Base-by-base conservation (phyloP, 2,113 vertebrate species). In the Peromyscus maniculatus region DNA sequence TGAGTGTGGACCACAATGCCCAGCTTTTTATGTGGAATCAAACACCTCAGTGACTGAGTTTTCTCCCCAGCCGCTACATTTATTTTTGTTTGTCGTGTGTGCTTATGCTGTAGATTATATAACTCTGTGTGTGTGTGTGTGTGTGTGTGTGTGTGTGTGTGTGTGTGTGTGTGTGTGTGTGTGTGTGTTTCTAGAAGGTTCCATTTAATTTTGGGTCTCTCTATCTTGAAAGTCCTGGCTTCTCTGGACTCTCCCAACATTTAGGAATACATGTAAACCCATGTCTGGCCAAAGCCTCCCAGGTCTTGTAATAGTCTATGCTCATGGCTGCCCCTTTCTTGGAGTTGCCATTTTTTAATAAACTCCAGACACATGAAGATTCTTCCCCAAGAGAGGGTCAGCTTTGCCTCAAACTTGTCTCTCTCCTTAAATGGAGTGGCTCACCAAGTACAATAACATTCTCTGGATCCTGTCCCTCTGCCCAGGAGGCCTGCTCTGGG, bases 251-350 rank as follows among this genome's bases (percentile, higher is more conserved):
- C 55, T 39, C 43, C 5, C 15, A 28, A 43, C 0, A 36, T 22
- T 11, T 0, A 2, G 1, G 3, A 59, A 16, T 11, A 10, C 3
- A 67, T 24, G 88, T 46, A 15, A 31, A 43, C 28, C 3, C 8
- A 13, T 0, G 0, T 74, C 39, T 49, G 28, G 59, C 28, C n/a
- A 22, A 82, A 78, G 64, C 39, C 28, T 62, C 46, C 1, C 26
- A 11, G 15, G 17, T 33, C 46, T 57, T 64, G 16, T 39, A 39
- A 59, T 7, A 7, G 39, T 62, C 22, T 9, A 39, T 21, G 15
- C n/a, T 72, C 2, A 39, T 0, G 28, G 71, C 4, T 22, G 9
- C 22, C 1, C 8, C 26, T 15, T 17, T 26, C 36, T 43, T 82
- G 49, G 43, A 62, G 11, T 24, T 12, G 26, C 66, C 31, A 24